Evolutionary conservation across 2,113 vertebrate species (phyloP).

Genomic region (Corythoichthys haematopterus): DNA sequence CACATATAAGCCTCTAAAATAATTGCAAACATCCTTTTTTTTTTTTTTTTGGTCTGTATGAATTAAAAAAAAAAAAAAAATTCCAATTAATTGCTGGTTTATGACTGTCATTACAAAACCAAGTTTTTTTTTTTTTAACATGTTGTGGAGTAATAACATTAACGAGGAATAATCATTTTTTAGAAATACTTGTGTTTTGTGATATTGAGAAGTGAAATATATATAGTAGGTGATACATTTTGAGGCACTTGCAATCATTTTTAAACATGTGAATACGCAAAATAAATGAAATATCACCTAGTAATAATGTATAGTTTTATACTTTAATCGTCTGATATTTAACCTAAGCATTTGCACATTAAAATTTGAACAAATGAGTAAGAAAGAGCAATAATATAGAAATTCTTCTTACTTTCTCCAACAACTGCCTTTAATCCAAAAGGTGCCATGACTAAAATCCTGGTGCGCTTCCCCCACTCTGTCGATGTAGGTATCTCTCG

Average conservation of each 20-base stretch:
- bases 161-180: too few relatives aligned
- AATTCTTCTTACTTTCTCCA: constrained; percentile 80
- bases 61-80: too few relatives aligned
- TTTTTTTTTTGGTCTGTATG: too few relatives aligned
- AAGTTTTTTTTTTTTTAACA: too few relatives aligned
- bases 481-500: not conserved
- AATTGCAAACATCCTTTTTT: constrained; percentile 9
- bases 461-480: constrained; percentile 15
- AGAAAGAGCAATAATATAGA: not conserved
- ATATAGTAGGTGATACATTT: too few relatives aligned
- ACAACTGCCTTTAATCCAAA: constrained; percentile 86
- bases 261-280: not conserved
- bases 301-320: not conserved
- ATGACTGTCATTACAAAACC: too few relatives aligned
- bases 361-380: not conserved
- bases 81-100: too few relatives aligned
- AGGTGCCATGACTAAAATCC: constrained; percentile 76
- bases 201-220: too few relatives aligned
- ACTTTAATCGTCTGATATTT: not conserved
- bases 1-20: not conserved
- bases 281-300: not conserved
- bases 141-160: too few relatives aligned
- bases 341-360: not conserved
- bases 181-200: too few relatives aligned
- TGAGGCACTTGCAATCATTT: not conserved